Evolutionary conservation across 2,797 vertebrate species (phyloP).

Genomic region (Schizopygopsis malacanthus): DNA sequence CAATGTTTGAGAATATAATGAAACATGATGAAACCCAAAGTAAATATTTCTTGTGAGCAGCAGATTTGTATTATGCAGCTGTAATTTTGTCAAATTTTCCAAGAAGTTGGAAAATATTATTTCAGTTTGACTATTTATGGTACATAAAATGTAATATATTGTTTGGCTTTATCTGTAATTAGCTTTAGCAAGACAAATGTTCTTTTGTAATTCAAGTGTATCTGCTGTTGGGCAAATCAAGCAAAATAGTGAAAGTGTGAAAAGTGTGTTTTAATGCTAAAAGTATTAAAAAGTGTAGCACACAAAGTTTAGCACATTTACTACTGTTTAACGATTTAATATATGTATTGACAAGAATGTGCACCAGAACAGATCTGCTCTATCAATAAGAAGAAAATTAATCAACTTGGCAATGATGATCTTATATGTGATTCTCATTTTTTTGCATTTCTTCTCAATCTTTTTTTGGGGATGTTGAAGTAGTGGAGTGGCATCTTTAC

Average conservation of each 20-base stretch:
- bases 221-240: neutral
- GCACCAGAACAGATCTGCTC: neutral
- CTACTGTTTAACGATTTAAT: neutral
- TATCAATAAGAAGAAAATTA: slow-evolving; percentile 17
- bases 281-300: neutral
- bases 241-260: neutral
- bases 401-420: slow-evolving; percentile 12
- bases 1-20: neutral
- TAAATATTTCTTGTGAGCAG: neutral
- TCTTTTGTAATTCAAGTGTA: neutral
- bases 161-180: neutral
- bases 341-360: neutral
- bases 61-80: neutral
- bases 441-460: slow-evolving; percentile 12
- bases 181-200: neutral
- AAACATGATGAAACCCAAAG: neutral
- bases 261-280: neutral
- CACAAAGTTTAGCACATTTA: neutral
- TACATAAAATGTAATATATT: neutral
- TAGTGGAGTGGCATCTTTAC: slow-evolving; percentile 56
- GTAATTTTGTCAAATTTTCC: neutral
- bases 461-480: slow-evolving; percentile 18
- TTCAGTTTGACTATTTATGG: neutral
- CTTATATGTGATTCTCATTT: slow-evolving; percentile 21
- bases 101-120: neutral